Base-by-base conservation (phyloP, 2,888 invertebrate species). In the Brachyptera putata region DNA sequence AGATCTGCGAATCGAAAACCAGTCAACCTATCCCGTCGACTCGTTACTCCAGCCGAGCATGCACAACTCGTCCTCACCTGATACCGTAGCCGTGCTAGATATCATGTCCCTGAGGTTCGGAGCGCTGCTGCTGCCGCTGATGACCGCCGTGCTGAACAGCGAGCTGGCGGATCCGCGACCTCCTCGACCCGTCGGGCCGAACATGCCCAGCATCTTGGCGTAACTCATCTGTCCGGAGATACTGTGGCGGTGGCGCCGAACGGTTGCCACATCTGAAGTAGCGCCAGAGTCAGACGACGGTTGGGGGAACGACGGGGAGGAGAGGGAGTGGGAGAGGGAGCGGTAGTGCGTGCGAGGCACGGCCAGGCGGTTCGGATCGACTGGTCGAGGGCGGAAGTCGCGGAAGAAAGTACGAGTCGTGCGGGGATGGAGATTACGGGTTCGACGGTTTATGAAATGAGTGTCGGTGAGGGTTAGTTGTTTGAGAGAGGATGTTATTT, bases 171-270 rank as follows among this genome's bases (percentile, higher is more conserved):
- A 85, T 69, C 85, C 86, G 74, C 75, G 80, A 68, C 83, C 77
- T 70, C 82, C 83, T n/a, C n/a, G n/a, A 72, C 82, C 81, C 72
- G 82, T 57, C 13, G 61, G 56, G n/a, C 61, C 59, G 37, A 61
- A 59, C 78, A 90, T 86, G 72, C 89, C 89, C 80, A 90, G 83
- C 85, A 90, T 86, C 85, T 89, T 89, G 84, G 88, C 89, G 84
- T 90, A 90, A 84, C 86, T 90, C 88, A 91, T 89, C 86, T 92
- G 92, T 81, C 91, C 91, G 81, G 91, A 90, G 84, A 93, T 90
- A 84, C 92, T 92, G 89, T 93, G 92, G 79, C 92, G 89, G 83
- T 92, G 92, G 79, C 89, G 89, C 80, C 89, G 86, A 66, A 63
- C 66, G 49, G 66, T 68, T 66, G 69, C 68, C 41, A 43, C 24